Conservation (phyloP, 2,797 vertebrate genomes). For the Anisognathus igniventris region DNA sequence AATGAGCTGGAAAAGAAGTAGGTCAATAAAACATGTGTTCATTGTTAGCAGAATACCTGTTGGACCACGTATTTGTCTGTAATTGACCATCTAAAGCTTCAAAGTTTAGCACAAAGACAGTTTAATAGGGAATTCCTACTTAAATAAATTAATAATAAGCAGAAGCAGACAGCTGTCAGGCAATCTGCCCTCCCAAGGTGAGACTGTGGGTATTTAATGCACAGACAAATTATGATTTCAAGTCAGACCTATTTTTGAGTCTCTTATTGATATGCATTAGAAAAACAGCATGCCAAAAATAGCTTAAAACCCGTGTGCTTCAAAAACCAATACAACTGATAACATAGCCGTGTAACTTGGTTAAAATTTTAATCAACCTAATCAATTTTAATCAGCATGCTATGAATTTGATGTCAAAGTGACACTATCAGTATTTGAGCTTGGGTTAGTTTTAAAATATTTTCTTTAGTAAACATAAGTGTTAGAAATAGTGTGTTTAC, state of each 20-base stretch:
- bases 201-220: not conserved
- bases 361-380: not conserved
- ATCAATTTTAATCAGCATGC: not conserved
- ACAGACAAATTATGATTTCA: not conserved
- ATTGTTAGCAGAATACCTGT: conserved; percentile 51
- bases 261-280: not conserved
- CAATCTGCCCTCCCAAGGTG: not conserved
- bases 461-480: not conserved
- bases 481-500: not conserved
- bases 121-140: conserved; percentile 39
- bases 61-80: conserved; percentile 23
- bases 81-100: conserved; percentile 57
- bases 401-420: not conserved
- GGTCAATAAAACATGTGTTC: conserved; percentile 64
- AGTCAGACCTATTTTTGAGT: conserved; percentile 18
- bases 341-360: not conserved
- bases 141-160: conserved; percentile 47
- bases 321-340: not conserved
- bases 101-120: conserved; percentile 48
- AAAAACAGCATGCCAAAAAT: not conserved
- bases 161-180: conserved; percentile 10
- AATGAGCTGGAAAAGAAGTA: conserved; percentile 62
- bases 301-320: not conserved
- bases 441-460: not conserved
- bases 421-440: not conserved